Conservation (phyloP, 23 tunicate genomes). For the Oikopleura vanhoeffeni region DNA sequence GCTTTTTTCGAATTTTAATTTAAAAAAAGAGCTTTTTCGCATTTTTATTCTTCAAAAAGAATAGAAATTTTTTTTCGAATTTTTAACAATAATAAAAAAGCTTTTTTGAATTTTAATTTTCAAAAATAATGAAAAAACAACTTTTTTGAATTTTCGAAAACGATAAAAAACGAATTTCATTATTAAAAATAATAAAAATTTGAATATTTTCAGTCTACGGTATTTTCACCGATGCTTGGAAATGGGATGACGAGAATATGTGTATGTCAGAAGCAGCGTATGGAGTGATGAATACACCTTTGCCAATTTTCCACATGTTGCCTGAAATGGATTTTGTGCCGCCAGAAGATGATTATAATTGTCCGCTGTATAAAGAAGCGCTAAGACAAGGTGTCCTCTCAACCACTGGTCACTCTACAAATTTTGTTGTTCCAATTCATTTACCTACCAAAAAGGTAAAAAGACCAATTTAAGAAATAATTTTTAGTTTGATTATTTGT, state of each 20-base stretch:
- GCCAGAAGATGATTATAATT: conserved; percentile 55
- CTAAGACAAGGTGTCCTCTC: conserved; percentile 86
- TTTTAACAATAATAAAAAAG: too few relatives aligned
- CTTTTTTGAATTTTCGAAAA: not conserved
- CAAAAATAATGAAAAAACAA: too few relatives aligned
- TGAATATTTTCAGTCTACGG: conserved; percentile 71
- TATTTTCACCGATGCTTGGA: conserved; percentile 76
- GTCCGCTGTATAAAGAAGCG: conserved; percentile 86
- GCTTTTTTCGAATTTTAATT: too few relatives aligned
- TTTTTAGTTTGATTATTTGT: too few relatives aligned
- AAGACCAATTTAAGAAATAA: too few relatives aligned
- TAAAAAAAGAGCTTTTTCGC: too few relatives aligned
- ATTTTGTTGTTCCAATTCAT: conserved; percentile 69
- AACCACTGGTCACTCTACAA: conserved; percentile 94
- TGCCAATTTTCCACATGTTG: conserved; percentile 86
- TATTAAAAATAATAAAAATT: too few relatives aligned
- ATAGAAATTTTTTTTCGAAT: too few relatives aligned
- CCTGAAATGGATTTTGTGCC: conserved; percentile 82
- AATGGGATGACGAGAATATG: conserved; percentile 51
- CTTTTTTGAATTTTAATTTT: too few relatives aligned
- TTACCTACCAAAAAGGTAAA: conserved; percentile 55
- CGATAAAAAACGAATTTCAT: too few relatives aligned
- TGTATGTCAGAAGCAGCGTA: conserved; percentile 53
- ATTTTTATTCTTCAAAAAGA: too few relatives aligned
- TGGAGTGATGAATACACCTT: conserved; percentile 72